Base-by-base conservation (phyloP, 2,888 invertebrate species). In the Ochropacha duplaris region DNA sequence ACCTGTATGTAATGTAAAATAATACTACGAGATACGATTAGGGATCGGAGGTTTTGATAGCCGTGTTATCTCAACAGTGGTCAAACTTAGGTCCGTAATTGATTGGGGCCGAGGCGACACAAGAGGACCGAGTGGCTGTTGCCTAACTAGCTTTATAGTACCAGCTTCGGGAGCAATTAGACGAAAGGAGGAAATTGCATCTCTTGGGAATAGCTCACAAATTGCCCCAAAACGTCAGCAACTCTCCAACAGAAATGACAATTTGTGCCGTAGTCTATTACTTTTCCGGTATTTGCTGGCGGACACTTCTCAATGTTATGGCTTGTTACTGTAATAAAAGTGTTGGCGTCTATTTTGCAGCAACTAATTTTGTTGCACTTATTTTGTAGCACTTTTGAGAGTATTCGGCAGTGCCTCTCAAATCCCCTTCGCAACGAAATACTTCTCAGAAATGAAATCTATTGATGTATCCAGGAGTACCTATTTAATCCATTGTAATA, bases 201-300 rank as follows among this genome's bases (percentile, higher is more conserved):
- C 89, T 84, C 88, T 87, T 80, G 85, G 84, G 76, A 82, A 85
- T 79, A 81, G 81, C 78, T 86, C 86, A 80, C 86, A 85, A 90
- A 88, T 89, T 87, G 85, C 78, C 77, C 71, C 69, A 83, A 88
- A n/a, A 80, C 82, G 84, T 85, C 86, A 87, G 82, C 81, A 79
- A 72, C 71, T 81, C 78, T 75, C 68, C 60, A 71, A 74, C 74
- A 80, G 74, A 82, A 87, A 84, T 83, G 83, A 82, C 86, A 84
- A 84, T 87, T 86, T 80, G 52, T 52, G 76, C 76, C 70, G 65
- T 76, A 66, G 73, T 68, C 62, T 76, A 77, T 77, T 78, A 77
- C 69, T 70, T 68, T 66, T 61, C 63, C 58, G 60, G 66, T 54
- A 62, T 68, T 62, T 58, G 55, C 62, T 50, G 59, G 60, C 39